Evolutionary conservation across 2,888 invertebrate genomes (phyloP).

Genomic region (Allacma fusca): DNA sequence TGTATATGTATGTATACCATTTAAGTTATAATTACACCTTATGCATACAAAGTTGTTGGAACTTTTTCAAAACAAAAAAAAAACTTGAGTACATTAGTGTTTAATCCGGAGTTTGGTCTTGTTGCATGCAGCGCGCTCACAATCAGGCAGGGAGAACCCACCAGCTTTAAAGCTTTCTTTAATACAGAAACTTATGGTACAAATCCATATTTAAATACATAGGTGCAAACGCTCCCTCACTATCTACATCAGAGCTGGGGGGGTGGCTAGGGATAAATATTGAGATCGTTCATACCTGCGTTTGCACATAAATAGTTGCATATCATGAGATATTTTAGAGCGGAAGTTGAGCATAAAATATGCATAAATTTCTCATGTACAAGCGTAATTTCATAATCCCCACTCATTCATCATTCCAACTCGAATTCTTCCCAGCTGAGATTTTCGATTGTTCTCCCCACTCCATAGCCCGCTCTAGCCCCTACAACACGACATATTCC

Average conservation of each 20-base stretch:
- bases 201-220: too few relatives aligned
- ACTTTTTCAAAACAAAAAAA: neutral
- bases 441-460: neutral
- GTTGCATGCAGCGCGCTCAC: neutral
- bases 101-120: neutral
- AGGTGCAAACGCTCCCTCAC: too few relatives aligned
- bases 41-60: neutral
- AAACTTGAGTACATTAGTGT: neutral
- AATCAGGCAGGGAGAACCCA: too few relatives aligned
- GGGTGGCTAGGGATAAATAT: neutral
- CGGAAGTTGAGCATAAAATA: conserved; percentile 42
- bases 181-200: too few relatives aligned
- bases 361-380: conserved; percentile 27
- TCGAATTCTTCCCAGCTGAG: conserved; percentile 6
- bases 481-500: neutral
- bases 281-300: neutral
- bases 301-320: conserved; percentile 26
- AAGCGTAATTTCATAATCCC: conserved; percentile 23
- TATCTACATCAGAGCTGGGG: too few relatives aligned
- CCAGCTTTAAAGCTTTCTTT: too few relatives aligned
- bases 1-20: too few relatives aligned
- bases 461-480: neutral
- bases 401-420: conserved; percentile 19
- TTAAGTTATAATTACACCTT: too few relatives aligned
- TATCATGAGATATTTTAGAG: conserved; percentile 33